phyloP scores from a whole-genome alignment of 2,113 vertebrate genomes.

The Muntiacus muntjak region DNA sequence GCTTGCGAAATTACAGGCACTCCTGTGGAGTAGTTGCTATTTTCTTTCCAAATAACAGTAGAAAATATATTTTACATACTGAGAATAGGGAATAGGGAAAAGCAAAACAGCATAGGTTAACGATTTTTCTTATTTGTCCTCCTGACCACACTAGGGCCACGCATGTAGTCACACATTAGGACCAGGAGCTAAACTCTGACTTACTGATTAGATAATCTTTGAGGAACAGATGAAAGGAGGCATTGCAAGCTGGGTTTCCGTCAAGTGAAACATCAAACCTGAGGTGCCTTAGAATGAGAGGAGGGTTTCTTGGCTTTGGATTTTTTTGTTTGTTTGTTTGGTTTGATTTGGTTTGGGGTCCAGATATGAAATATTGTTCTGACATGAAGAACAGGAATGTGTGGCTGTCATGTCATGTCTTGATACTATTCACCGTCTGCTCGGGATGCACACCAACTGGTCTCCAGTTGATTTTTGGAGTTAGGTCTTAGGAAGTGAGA shows the following conservation, averaged over 20 bases:
- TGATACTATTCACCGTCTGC: neutral
- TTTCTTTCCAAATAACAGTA: neutral
- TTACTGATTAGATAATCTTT: neutral
- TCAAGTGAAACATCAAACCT: neutral
- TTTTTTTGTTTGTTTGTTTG: neutral
- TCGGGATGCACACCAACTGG: neutral
- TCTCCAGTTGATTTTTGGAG: neutral
- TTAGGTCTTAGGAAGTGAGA: neutral
- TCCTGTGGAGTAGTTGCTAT: neutral
- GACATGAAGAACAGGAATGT: neutral
- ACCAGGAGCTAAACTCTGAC: neutral
- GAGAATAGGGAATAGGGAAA: neutral
- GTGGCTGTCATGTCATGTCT: neutral
- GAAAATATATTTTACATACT: neutral
- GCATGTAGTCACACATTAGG: accelerated
- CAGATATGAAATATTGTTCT: neutral
- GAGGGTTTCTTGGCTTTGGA: neutral
- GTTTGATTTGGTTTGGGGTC: neutral
- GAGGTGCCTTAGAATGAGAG: neutral
- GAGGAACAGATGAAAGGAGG: neutral
- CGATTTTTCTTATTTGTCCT: neutral
- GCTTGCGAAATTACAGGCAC: neutral
- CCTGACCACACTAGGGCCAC: neutral
- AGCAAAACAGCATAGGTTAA: neutral
- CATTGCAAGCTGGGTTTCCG: neutral